Evolutionary conservation across 2,113 vertebrate species (phyloP).

Genomic region (Gnathonemus longibarbis): DNA sequence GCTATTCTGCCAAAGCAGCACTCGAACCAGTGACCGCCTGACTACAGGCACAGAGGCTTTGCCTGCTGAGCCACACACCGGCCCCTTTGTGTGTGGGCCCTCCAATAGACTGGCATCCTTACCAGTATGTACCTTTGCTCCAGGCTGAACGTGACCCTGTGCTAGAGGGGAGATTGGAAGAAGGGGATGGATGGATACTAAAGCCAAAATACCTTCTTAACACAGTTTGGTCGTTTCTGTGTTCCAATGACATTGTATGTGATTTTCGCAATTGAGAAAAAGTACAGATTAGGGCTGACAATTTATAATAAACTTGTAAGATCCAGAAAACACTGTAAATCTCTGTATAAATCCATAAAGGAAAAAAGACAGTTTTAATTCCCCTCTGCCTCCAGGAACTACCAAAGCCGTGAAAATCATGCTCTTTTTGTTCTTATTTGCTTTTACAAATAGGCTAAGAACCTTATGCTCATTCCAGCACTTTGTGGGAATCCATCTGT

Average conservation of each 20-base stretch:
- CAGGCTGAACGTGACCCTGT: neutral
- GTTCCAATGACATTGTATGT: neutral
- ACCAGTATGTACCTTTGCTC: neutral
- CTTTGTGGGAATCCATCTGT: neutral
- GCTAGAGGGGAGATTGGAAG: neutral
- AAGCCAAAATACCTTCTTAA: neutral
- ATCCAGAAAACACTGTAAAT: neutral
- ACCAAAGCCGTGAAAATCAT: neutral
- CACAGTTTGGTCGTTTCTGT: neutral
- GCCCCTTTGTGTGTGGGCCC: neutral
- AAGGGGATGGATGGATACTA: neutral
- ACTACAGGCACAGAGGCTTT: neutral
- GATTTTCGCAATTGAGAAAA: neutral
- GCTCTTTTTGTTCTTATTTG: neutral
- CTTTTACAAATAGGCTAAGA: neutral
- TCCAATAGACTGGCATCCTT: neutral
- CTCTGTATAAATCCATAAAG: neutral
- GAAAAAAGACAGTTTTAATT: neutral
- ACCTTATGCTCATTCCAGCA: neutral
- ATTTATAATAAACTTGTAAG: neutral
- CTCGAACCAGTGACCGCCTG: neutral
- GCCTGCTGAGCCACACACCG: neutral
- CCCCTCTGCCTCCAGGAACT: neutral
- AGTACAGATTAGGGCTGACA: neutral
- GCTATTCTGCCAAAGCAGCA: neutral